Evolutionary conservation across 2,888 invertebrate species (phyloP).

Genomic region (Drosophila multiciliata): DNA sequence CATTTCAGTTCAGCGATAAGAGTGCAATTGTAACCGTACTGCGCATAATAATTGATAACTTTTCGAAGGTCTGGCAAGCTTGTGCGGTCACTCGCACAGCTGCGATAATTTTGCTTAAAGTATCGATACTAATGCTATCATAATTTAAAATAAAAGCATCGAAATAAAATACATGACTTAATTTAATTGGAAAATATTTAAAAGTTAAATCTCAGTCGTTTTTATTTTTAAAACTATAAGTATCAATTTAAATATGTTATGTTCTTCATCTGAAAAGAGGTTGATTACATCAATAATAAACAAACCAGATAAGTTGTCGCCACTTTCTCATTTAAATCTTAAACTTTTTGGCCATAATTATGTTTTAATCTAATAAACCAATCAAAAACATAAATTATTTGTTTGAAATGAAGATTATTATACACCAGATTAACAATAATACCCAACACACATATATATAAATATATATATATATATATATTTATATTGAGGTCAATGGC

Average conservation of each 20-base stretch:
- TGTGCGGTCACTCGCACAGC: not conserved
- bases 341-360: not conserved
- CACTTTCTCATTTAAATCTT: not conserved
- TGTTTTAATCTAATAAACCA: not conserved
- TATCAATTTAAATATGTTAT: not conserved
- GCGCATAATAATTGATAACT: not conserved
- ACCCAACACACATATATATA: constrained; percentile 17
- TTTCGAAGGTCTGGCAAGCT: constrained; percentile 29
- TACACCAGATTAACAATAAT: constrained; percentile 14
- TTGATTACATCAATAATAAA: not conserved
- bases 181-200: not conserved
- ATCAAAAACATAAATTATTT: constrained; percentile 15
- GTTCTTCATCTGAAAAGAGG: not conserved
- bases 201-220: too few relatives aligned
- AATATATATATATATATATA: constrained; percentile 23
- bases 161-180: not conserved
- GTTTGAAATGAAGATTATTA: constrained; percentile 20
- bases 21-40: constrained; percentile 29
- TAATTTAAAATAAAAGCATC: not conserved
- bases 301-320: not conserved
- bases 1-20: constrained; percentile 50
- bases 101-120: constrained; percentile 3
- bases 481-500: constrained; percentile 70
- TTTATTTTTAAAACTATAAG: not conserved
- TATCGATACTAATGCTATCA: constrained; percentile 22